phyloP scores from a whole-genome alignment of 2,888 invertebrate genomes.

The Kryphioiulus occultus region DNA sequence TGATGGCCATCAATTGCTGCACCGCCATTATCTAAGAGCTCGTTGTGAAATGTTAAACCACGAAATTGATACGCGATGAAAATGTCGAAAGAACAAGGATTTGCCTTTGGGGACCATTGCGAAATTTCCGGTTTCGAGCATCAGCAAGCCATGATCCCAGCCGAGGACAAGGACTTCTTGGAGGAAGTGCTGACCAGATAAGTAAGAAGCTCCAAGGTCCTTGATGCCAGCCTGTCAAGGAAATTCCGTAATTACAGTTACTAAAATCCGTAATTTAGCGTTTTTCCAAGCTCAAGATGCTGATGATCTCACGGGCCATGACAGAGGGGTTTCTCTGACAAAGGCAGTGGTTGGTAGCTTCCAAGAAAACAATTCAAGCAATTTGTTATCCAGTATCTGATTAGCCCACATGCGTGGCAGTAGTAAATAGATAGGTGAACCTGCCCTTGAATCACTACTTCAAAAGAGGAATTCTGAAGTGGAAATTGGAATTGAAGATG shows the following conservation, averaged over 20 bases:
- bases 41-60: no score
- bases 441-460: not conserved
- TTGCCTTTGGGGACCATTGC: not conserved
- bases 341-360: no score
- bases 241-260: not conserved
- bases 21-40: no score
- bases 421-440: not conserved
- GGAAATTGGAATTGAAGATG: not conserved
- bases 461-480: not conserved
- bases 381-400: not conserved
- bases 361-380: no score
- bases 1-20: no score
- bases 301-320: not conserved
- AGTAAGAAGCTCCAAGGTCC: not conserved
- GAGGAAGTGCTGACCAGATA: no score
- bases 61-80: not conserved
- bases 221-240: not conserved
- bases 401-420: not conserved
- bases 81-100: not conserved
- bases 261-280: not conserved
- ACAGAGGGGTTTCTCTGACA: not conserved
- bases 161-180: slow-evolving; percentile 7
- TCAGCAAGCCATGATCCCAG: not conserved
- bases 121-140: not conserved
- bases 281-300: not conserved